Evolutionary conservation across 2,113 vertebrate genomes (phyloP), one percentile per base, ranked within the genome.

Genomic region (Hippocampus zosterae): DNA sequence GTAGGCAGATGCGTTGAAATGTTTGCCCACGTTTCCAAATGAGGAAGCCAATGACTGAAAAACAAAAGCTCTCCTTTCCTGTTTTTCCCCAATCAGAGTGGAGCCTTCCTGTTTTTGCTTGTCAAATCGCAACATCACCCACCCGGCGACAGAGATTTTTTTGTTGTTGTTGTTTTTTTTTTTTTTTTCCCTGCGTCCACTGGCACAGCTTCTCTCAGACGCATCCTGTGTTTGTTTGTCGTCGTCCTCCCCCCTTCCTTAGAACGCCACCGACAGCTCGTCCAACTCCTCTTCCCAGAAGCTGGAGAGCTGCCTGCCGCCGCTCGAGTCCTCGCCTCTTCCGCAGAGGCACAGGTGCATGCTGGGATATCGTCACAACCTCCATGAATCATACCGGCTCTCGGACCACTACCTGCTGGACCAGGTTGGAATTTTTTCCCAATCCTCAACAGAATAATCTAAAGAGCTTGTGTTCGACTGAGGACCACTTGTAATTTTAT

Each of bases 321-420:
- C 93, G 61, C 84, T 96, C 77, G 94, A 95, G 72, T 94, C 95
- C 82, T 94, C 96, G 71, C 88, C 93, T 16, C 93, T 94, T 75
- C 92, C 94, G 72, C 93, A 93, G 79, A 93, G 91, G 87, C 94
- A 96, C 88, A 91, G 85, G 81, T 95, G 93, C 78, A 91, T 95
- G 76, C 88, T 95, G 86, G 95, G 93, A 71, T 93, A 93, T 86
- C 86, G 94, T 69, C 93, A 94, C 0, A 94, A 97, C 82, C 82
- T 94, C 78, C 93, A 94, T 0, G 94, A 98, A 83, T 91, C 93
- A 37, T 96, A 95, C 75, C 91, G 92, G 79, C 81, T 88, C 63
- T 78, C 93, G 41, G 96, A 98, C 87, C 94, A 94, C 92, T 97
- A 94, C 88, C 93, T 94, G 80, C 89, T 94, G 70, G 95, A 99